Evolutionary conservation across 2,888 invertebrate genomes (phyloP), one percentile per base, ranked within the genome.

Genomic region (Dermolepida albohirtum): DNA sequence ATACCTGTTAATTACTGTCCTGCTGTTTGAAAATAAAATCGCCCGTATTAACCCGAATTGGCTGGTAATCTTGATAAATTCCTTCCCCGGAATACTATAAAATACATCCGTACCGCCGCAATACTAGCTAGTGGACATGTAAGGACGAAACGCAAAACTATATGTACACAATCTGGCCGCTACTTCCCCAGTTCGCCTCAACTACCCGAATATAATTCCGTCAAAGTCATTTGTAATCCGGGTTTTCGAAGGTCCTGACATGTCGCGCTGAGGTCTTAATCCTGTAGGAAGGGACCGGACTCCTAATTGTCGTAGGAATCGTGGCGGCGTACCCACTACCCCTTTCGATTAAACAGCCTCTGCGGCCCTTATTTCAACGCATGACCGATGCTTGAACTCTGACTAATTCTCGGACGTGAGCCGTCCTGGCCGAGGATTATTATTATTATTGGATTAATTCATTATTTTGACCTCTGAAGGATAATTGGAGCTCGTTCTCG

Each of bases 261-360:
- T 70, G 71, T 72, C 72, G 71, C 70, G 71, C 66, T 22, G 12
- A 67, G 70, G 66, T 68, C 68, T 44, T 72, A 72, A 72, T 71
- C 71, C 72, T 55, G 63, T 67, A 40, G 67, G 34, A 70, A 70
- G 71, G 71, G 70, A 68, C 59, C 44, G 49, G 17, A 52, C 59
- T 70, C 70, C 70, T 71, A 72, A 70, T 71, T 71, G 71, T 72
- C 70, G 67, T 64, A 54, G 69, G 63, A 66, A 39, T 54, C 54
- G 54, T 40, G 29, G 44, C 14, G 54, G 40, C 16, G 39, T 44
- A 44, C 41, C 44, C 14, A 27, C 10, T 50, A 10, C 27, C 27
- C 29, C 44, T 12, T 17, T 12, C 54, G 5, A 39, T 54, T 50
- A 22, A 34, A 34, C 34, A 10, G 64, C 67, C 64, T 62, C 51